Evolutionary conservation across 2,113 vertebrate species (phyloP).

Genomic region (Hippotragus niger): DNA sequence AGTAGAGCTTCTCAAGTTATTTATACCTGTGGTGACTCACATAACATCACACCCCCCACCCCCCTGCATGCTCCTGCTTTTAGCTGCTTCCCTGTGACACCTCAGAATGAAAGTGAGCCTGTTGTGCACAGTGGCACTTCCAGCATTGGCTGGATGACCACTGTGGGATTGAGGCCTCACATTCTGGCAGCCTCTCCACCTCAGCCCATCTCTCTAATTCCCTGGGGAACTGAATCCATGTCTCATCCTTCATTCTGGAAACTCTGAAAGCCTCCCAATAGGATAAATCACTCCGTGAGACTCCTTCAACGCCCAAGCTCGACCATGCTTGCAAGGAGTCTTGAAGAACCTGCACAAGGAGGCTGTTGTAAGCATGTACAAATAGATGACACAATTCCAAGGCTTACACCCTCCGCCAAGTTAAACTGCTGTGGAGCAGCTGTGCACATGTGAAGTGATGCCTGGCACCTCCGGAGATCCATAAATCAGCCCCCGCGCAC

Average conservation of each 20-base stretch:
- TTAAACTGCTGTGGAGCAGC: slow-evolving; percentile 84
- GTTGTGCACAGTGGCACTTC: slow-evolving; percentile 33
- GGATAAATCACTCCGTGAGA: slow-evolving; percentile 76
- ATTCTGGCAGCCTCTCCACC: slow-evolving; percentile 70
- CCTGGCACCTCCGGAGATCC: slow-evolving; percentile 80
- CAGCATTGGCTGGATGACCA: background rate
- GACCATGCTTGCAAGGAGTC: slow-evolving; percentile 70
- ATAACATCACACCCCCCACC: background rate
- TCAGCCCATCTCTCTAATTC: slow-evolving; percentile 8
- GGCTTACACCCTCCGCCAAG: slow-evolving; percentile 85
- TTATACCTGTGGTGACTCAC: slow-evolving; percentile 12
- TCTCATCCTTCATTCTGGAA: slow-evolving; percentile 77
- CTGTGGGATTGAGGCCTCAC: background rate
- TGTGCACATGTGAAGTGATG: slow-evolving; percentile 85
- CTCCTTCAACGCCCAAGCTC: slow-evolving; percentile 73
- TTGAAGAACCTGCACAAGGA: slow-evolving; percentile 85
- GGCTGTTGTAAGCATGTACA: slow-evolving; percentile 83
- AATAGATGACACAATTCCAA: slow-evolving; percentile 88
- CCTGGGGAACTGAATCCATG: slow-evolving; percentile 65
- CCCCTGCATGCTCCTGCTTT: background rate
- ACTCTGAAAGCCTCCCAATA: slow-evolving; percentile 71
- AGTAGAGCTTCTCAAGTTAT: slow-evolving; percentile 51
- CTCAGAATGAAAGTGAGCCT: slow-evolving; percentile 17
- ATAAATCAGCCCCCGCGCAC: slow-evolving; percentile 84
- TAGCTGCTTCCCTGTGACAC: slow-evolving; percentile 26